These are phyloP conservation scores for Platorchestia sp. DNA, from an alignment of 1,140 invertebrate genomes.

Conservation along the genomic window DNA sequence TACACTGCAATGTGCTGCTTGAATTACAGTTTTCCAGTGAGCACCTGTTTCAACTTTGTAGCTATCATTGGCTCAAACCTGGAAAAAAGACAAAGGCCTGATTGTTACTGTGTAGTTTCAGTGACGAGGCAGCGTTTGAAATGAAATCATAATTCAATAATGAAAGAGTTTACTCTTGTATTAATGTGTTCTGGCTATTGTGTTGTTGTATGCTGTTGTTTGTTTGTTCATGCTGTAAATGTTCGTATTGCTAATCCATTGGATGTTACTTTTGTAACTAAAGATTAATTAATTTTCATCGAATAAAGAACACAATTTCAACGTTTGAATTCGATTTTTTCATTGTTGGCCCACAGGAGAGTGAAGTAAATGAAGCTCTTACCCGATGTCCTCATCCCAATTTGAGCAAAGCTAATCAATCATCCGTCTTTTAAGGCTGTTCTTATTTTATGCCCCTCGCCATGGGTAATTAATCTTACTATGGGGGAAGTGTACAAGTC, in stretches of 20 bases:
- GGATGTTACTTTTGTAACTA: not conserved
- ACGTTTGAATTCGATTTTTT: not conserved
- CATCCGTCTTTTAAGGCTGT: not conserved
- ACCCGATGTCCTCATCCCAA: slow-evolving; percentile 25
- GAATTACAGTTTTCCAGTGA: not conserved
- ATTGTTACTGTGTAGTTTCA: not conserved
- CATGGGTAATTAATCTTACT: slow-evolving; percentile 38
- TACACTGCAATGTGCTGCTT: too few relatives aligned
- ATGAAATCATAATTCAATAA: not conserved
- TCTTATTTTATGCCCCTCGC: slow-evolving; percentile 29
- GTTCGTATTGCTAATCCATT: not conserved
- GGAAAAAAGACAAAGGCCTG: not conserved
- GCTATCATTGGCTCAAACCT: not conserved
- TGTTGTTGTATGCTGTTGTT: not conserved
- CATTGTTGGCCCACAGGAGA: not conserved
- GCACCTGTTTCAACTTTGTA: not conserved
- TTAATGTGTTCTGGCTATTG: not conserved
- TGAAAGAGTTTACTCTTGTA: not conserved
- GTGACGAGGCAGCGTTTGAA: not conserved
- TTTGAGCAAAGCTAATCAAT: slow-evolving; percentile 34
- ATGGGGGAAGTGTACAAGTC: not conserved
- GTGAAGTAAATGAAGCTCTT: not conserved
- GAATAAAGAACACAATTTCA: not conserved
- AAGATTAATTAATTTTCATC: not conserved
- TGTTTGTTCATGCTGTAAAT: not conserved